Percentiles rank a stretch among this genome's conserved stretches.
phyloP scores from a whole-genome alignment of 2,113 vertebrate genomes.

The Eurypyga helias region DNA sequence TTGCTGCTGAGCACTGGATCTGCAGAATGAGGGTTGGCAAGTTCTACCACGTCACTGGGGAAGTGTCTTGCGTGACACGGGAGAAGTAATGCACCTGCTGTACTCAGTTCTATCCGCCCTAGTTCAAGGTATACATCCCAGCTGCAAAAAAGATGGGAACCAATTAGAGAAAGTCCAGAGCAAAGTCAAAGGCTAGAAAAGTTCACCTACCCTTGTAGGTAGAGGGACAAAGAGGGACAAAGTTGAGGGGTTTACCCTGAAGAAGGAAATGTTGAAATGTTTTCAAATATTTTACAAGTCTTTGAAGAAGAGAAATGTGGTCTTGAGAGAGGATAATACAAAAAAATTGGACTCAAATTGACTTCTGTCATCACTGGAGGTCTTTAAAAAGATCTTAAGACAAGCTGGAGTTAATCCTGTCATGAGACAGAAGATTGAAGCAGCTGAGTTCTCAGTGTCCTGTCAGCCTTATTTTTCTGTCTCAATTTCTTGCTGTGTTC shows the following conservation, averaged over 20 bases:
- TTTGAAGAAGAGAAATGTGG: not conserved
- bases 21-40: not conserved
- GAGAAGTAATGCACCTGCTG: not conserved
- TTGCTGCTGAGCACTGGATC: not conserved
- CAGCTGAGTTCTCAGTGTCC: not conserved
- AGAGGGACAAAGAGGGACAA: not conserved
- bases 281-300: not conserved
- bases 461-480: not conserved
- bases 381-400: not conserved
- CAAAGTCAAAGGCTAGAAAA: not conserved
- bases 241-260: not conserved
- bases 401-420: not conserved
- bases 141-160: not conserved
- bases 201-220: rapidly evolving
- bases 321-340: not conserved
- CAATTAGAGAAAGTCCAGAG: not conserved
- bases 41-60: not conserved
- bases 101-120: not conserved
- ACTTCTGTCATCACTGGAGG: not conserved
- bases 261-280: not conserved
- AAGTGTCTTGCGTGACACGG: not conserved
- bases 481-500: not conserved
- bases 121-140: not conserved
- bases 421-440: not conserved
- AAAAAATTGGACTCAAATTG: not conserved